phyloP scores from a whole-genome alignment of 2,113 vertebrate genomes.

The Cynopterus brachyotis region DNA sequence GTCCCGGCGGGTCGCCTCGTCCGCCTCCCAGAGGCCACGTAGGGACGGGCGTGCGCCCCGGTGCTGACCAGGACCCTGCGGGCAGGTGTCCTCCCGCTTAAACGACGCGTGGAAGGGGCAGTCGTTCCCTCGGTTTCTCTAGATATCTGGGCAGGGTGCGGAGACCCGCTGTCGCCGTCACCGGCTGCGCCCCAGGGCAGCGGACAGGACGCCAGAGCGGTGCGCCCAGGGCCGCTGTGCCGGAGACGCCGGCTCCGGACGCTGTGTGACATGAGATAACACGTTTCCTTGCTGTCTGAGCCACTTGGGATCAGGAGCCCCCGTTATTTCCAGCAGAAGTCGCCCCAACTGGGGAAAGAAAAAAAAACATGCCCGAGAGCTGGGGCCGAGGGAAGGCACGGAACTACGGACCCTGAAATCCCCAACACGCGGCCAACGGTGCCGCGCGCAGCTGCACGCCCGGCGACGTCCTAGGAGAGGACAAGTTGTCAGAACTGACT shows the following conservation, averaged over 20 bases:
- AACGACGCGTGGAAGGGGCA: background rate
- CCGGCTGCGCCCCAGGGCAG: background rate
- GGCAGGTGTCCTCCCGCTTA: background rate
- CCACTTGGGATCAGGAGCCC: conserved; percentile 11
- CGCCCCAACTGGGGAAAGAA: conserved; percentile 18
- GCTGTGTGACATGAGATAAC: conserved; percentile 44
- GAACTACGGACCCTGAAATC: background rate
- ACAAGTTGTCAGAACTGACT: background rate
- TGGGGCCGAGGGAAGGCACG: too few species aligned
- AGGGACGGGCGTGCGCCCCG: background rate
- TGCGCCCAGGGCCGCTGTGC: background rate
- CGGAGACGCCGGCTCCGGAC: conserved; percentile 3
- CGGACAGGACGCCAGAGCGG: background rate
- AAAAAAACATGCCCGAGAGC: background rate
- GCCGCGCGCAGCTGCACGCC: background rate
- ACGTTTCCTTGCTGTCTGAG: conserved; percentile 26
- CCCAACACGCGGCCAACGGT: background rate
- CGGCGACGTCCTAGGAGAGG: background rate
- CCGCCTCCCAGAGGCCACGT: background rate
- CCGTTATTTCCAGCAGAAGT: conserved; percentile 58
- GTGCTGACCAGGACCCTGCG: background rate
- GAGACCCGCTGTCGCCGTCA: background rate
- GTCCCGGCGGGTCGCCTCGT: background rate
- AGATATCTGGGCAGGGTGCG: background rate
- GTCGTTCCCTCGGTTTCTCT: background rate